A percentile compares a stretch with the other conserved stretches of the same genome.
phyloP scores from a whole-genome alignment of 2,888 invertebrate genomes.

The Ganaspis brasiliensis region DNA sequence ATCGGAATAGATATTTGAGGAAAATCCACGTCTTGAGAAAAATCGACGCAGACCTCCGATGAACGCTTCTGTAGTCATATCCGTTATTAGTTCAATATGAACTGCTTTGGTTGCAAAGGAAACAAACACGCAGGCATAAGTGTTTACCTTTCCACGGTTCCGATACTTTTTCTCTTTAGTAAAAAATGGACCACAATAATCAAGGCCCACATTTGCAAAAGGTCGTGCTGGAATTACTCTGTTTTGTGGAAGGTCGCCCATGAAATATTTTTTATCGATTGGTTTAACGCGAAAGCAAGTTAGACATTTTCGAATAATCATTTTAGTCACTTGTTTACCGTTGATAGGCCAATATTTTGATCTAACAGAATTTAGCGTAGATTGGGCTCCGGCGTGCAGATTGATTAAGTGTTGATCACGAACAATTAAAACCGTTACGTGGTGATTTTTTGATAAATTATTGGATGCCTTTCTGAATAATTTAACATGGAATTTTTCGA shows the following conservation, averaged over 20 bases:
- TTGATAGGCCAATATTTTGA: neutral
- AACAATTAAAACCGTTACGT: neutral
- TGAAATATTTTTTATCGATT: constrained; percentile 53
- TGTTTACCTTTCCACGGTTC: constrained; percentile 48
- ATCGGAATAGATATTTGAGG: neutral
- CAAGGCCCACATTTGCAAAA: constrained; percentile 58
- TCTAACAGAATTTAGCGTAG: neutral
- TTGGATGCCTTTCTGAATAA: neutral
- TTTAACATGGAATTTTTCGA: neutral
- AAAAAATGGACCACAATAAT: constrained; percentile 64
- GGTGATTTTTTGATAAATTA: neutral
- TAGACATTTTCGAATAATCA: constrained; percentile 46
- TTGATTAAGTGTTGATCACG: neutral
- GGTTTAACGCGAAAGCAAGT: constrained; percentile 57
- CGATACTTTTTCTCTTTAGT: constrained; percentile 60
- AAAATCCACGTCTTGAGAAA: constrained; percentile 66
- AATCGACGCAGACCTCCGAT: constrained; percentile 69
- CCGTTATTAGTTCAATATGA: constrained; percentile 68
- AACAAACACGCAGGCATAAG: constrained; percentile 62
- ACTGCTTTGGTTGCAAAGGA: constrained; percentile 70
- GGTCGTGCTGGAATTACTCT: constrained; percentile 51
- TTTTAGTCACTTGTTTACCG: neutral
- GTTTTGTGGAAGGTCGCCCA: constrained; percentile 66
- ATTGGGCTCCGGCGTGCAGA: neutral
- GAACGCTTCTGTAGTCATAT: constrained; percentile 67